A percentile compares a stretch with the other conserved stretches of the same genome.
Evolutionary conservation across 64 coral and sea anemone species (phyloP).

Genomic region (Porites lutea): DNA sequence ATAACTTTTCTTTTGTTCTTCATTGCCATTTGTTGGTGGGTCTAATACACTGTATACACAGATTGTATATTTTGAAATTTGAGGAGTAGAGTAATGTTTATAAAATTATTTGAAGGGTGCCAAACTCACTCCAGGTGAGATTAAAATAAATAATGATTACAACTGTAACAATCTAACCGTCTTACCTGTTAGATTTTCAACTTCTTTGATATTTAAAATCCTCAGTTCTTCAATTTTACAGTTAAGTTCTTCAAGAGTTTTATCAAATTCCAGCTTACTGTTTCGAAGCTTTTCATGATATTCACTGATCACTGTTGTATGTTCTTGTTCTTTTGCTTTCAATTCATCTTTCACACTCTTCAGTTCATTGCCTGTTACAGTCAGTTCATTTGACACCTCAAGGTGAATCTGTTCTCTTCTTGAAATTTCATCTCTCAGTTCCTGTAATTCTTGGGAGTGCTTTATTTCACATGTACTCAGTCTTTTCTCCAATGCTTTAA

Average conservation of each 20-base stretch:
- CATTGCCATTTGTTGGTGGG: too few relatives aligned
- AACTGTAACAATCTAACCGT: not conserved
- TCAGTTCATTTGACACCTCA: slow-evolving; percentile 29
- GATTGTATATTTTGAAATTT: too few relatives aligned
- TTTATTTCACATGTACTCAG: slow-evolving; percentile 58
- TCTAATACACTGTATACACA: too few relatives aligned
- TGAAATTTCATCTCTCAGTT: slow-evolving; percentile 18
- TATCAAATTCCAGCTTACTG: slow-evolving; percentile 37
- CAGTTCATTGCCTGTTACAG: slow-evolving; percentile 46
- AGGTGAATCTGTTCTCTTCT: slow-evolving; percentile 48
- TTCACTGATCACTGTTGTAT: not conserved
- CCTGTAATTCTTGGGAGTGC: slow-evolving; percentile 62
- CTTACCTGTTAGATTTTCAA: slow-evolving; percentile 41
- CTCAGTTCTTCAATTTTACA: slow-evolving; percentile 20
- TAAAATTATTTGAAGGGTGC: too few relatives aligned
- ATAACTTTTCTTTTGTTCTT: too few relatives aligned
- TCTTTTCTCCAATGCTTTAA: slow-evolving; percentile 44
- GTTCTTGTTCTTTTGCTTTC: slow-evolving; percentile 56
- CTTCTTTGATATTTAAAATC: slow-evolving; percentile 34
- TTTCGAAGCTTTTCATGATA: slow-evolving; percentile 10
- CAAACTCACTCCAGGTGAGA: too few relatives aligned
- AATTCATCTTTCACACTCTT: slow-evolving; percentile 2
- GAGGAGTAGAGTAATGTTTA: too few relatives aligned
- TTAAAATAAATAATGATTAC: not conserved
- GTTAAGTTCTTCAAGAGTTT: slow-evolving; percentile 23